Base-by-base conservation (phyloP, 2,113 vertebrate genomes). In the Leptocoma aspasia region DNA sequence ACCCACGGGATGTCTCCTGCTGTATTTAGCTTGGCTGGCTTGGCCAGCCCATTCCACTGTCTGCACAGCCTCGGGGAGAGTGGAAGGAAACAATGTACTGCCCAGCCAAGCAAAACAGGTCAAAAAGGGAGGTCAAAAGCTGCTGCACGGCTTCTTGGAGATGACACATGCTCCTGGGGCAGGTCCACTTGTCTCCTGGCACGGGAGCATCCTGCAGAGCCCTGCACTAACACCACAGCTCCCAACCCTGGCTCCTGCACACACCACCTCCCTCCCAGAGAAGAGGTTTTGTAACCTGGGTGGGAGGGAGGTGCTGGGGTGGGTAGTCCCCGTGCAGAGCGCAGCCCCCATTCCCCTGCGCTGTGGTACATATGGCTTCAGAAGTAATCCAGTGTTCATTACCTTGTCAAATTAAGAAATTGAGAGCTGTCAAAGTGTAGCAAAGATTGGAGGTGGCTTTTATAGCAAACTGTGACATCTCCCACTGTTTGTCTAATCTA, bases 401-500 rank as follows among this genome's bases (percentile, higher is more conserved):
- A 88, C 70, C 71, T 82, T 79, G 86, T 93, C 90, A 92, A 92
- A 94, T 83, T 72, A 92, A 83, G 83, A 94, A 93, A 86, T 18
- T 56, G 91, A 96, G 66, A 92, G 64, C 86, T 95, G 88, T 92
- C 89, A 94, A 82, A 93, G 54, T 44, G 37, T 39, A 86, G 76
- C 6, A 6, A 96, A 95, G 56, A 95, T 45, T 30, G 64, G 76
- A 86, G 65, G 60, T 86, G 65, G 71, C 75, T 86, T 95, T 92
- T 82, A 93, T 11, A 82, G 81, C 69, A 95, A 96, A 86, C 92
- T 1, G 7, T 52, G 39, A 69, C 88, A 92, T 94, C 50, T 82
- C 94, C 45, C 86, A 66, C 75, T 96, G 92, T 96, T 92, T 90
- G 90, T 95, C 94, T 94, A 89, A 89, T 87, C 73, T 56, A 78